Evolutionary conservation across 2,797 vertebrate species (phyloP).

Genomic region (Cottoperca gobio): DNA sequence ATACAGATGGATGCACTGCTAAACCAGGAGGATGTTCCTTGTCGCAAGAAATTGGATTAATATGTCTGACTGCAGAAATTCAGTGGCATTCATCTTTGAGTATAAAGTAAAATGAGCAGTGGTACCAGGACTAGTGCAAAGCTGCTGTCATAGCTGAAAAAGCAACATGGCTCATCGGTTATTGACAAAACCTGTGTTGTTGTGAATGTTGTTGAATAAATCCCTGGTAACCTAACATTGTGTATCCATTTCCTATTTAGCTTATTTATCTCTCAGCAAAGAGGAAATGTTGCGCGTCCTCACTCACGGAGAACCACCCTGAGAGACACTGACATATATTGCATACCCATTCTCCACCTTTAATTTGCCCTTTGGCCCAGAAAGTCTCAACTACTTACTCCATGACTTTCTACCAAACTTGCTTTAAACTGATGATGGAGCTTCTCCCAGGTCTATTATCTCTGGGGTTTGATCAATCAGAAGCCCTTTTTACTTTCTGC

Average conservation of each 20-base stretch:
- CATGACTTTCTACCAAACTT: constrained; percentile 19
- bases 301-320: constrained; percentile 14
- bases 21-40: constrained; percentile 14
- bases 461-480: constrained; percentile 38
- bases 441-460: constrained; percentile 16
- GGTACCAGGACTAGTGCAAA: background rate
- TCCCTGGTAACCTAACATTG: too few species aligned
- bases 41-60: constrained; percentile 10
- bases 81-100: background rate
- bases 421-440: constrained; percentile 28
- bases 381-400: constrained; percentile 13
- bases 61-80: constrained; percentile 1
- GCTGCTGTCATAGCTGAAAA: background rate
- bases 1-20: constrained; percentile 9
- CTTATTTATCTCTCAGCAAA: constrained; percentile 2
- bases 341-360: background rate
- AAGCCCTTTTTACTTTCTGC: constrained; percentile 4
- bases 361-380: constrained; percentile 32
- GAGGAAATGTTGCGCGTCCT: constrained; percentile 3
- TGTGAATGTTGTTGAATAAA: too few species aligned
- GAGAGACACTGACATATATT: constrained; percentile 27
- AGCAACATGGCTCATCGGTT: too few species aligned
- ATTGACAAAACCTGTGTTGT: too few species aligned
- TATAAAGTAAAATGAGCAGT: background rate
- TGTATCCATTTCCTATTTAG: background rate